Conservation (phyloP, 2,888 invertebrate species). For the Molorchus minor region DNA sequence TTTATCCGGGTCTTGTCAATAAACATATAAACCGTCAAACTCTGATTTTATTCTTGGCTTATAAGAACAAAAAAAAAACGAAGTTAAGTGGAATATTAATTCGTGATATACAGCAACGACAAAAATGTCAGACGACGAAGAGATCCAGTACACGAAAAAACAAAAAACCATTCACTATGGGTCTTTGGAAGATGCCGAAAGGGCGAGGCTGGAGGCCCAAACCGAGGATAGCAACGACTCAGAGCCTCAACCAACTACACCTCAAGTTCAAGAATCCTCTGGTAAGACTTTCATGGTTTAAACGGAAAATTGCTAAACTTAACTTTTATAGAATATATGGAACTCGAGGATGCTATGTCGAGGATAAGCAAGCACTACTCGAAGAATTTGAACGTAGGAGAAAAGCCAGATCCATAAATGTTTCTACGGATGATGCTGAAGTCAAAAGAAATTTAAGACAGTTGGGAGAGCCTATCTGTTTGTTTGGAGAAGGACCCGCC, state of each 20-base stretch:
- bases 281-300: conserved; percentile 62
- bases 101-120: no score
- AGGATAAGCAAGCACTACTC: conserved; percentile 90
- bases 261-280: conserved; percentile 74
- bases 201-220: conserved; percentile 70
- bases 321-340: conserved; percentile 76
- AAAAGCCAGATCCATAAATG: conserved; percentile 93
- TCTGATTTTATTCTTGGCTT: no score
- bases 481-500: conserved; percentile 98
- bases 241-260: conserved; percentile 66
- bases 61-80: no score
- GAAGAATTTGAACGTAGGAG: conserved; percentile 96
- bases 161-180: conserved; percentile 87
- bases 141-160: conserved; percentile 77
- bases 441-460: conserved; percentile 91
- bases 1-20: no score
- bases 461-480: conserved; percentile 94
- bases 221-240: conserved; percentile 68
- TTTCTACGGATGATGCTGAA: conserved; percentile 97
- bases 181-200: conserved; percentile 86
- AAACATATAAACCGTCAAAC: no score
- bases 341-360: conserved; percentile 85
- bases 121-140: conserved; percentile 90
- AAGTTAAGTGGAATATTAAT: no score
- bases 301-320: background rate